These are phyloP conservation scores for Xyrauchen texanus DNA, from an alignment of 2,113 vertebrate species.

Conservation along the genomic window DNA sequence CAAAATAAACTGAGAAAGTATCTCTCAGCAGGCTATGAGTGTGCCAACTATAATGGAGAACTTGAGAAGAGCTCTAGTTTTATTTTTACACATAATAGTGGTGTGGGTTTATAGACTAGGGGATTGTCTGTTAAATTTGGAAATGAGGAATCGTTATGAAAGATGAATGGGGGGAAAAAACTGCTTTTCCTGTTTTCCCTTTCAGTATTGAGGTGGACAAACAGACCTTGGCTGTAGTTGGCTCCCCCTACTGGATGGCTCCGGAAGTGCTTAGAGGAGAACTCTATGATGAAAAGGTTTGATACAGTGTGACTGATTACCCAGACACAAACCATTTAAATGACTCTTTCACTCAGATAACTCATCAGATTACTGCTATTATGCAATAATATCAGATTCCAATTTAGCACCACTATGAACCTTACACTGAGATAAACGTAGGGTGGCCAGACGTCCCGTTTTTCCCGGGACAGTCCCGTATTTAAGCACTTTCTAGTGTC, in stretches of 20 bases:
- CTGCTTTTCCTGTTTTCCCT: background rate
- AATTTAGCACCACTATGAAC: no score
- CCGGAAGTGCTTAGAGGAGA: slow-evolving; percentile 91
- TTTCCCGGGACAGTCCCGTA: no score
- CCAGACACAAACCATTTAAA: background rate
- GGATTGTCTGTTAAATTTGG: no score
- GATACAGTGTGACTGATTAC: background rate
- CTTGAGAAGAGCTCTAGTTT: background rate
- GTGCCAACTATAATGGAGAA: background rate
- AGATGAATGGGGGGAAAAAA: no score
- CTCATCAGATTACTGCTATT: background rate
- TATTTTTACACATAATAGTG: slow-evolving; percentile 5
- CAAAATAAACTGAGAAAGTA: slow-evolving; percentile 71
- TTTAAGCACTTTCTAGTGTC: no score
- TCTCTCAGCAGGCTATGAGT: slow-evolving; percentile 42
- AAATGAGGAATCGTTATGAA: no score
- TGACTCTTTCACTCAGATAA: background rate
- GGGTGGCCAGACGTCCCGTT: no score
- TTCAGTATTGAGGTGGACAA: slow-evolving; percentile 79
- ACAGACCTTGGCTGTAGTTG: slow-evolving; percentile 86
- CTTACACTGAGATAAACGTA: no score
- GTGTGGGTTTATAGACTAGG: no score
- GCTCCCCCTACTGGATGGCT: slow-evolving; percentile 97
- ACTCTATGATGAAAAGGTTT: slow-evolving; percentile 91
- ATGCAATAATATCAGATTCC: background rate